Conservation (phyloP, 2,888 invertebrate genomes). For the Callimorpha dominula region DNA sequence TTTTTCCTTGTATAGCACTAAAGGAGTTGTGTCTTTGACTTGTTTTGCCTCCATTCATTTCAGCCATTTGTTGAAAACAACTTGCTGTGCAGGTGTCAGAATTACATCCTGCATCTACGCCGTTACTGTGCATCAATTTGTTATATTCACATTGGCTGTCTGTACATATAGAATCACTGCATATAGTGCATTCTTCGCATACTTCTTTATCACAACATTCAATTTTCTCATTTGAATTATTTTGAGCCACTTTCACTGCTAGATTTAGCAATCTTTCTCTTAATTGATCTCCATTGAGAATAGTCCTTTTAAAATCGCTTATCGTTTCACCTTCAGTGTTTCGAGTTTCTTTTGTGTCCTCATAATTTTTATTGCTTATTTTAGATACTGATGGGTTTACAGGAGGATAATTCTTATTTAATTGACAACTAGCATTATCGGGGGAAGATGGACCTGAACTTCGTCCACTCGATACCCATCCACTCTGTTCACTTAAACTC, state of each 20-base stretch:
- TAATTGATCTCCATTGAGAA: constrained; percentile 89
- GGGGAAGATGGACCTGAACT: constrained; percentile 89
- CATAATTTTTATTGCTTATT: constrained; percentile 63
- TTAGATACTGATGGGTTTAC: constrained; percentile 67
- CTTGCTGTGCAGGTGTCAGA: constrained; percentile 80
- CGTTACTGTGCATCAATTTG: constrained; percentile 80
- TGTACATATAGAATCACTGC: constrained; percentile 84
- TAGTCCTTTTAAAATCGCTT: constrained; percentile 80
- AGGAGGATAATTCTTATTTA: constrained; percentile 79
- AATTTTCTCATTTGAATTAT: constrained; percentile 79
- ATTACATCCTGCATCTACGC: constrained; percentile 77
- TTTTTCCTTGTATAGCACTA: constrained; percentile 80
- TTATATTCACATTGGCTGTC: constrained; percentile 84
- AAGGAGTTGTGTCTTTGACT: constrained; percentile 83
- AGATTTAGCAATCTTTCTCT: constrained; percentile 89
- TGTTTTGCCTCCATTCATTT: constrained; percentile 65
- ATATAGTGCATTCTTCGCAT: constrained; percentile 83
- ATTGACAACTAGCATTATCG: constrained; percentile 85
- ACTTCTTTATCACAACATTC: constrained; percentile 85
- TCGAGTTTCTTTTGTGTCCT: constrained; percentile 58
- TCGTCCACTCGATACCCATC: constrained; percentile 94
- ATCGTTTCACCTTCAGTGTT: constrained; percentile 72
- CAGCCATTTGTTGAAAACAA: constrained; percentile 77
- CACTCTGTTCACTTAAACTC: constrained; percentile 93
- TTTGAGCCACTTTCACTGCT: constrained; percentile 83